Conservation (phyloP, 2,888 invertebrate species). For the Dichetophora obliterata region DNA sequence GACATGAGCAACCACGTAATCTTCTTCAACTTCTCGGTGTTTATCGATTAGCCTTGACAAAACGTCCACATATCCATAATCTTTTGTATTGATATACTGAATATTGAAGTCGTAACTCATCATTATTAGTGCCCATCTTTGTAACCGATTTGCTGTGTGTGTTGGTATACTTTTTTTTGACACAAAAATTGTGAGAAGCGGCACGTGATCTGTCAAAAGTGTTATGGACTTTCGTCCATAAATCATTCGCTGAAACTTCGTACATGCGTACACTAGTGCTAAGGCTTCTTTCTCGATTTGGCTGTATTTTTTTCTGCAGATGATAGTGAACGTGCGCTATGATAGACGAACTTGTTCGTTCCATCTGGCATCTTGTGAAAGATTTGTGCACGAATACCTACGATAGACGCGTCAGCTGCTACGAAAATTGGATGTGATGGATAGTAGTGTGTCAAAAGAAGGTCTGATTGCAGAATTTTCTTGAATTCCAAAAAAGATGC, state of each 20-base stretch:
- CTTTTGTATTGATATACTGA: neutral
- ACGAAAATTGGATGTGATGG: too few relatives aligned
- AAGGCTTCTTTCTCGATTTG: neutral
- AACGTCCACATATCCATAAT: neutral
- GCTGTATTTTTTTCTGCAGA: neutral
- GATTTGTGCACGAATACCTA: too few relatives aligned
- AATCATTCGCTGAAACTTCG: neutral
- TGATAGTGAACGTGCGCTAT: neutral
- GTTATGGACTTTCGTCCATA: neutral
- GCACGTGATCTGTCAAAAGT: neutral
- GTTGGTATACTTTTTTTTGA: neutral
- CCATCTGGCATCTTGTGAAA: too few relatives aligned
- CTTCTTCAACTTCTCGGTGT: too few relatives aligned
- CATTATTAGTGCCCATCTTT: neutral
- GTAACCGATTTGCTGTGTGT: neutral
- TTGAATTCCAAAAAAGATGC: too few relatives aligned
- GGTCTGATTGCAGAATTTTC: too few relatives aligned
- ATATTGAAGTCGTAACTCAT: neutral
- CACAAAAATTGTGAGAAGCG: neutral
- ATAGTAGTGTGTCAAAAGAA: too few relatives aligned
- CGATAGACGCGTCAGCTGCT: too few relatives aligned
- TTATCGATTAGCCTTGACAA: too few relatives aligned
- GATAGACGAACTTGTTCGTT: neutral
- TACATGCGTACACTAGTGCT: neutral
- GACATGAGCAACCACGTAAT: too few relatives aligned